phyloP scores from a whole-genome alignment of 2,888 invertebrate genomes.

The Incurvaria masculella region DNA sequence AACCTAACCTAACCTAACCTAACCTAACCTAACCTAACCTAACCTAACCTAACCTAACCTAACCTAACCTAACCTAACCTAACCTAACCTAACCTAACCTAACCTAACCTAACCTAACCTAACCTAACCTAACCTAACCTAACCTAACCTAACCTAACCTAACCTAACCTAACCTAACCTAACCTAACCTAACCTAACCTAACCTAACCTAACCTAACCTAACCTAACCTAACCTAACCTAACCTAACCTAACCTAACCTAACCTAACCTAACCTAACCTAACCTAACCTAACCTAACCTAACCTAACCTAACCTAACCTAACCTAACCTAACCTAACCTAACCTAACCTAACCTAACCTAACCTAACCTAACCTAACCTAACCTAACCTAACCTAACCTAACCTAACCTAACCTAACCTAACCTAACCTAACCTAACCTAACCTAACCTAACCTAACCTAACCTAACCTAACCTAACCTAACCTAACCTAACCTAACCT shows the following conservation, averaged over 20 bases:
- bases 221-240: slow-evolving; percentile 6
- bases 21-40: slow-evolving; percentile 11
- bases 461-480: slow-evolving; percentile 6
- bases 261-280: slow-evolving; percentile 6
- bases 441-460: slow-evolving; percentile 5
- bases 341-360: slow-evolving; percentile 6
- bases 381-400: slow-evolving; percentile 6
- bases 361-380: slow-evolving; percentile 6
- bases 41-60: slow-evolving; percentile 11
- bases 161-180: slow-evolving; percentile 10
- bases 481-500: slow-evolving; percentile 5
- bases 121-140: slow-evolving; percentile 8
- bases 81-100: slow-evolving; percentile 10
- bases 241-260: slow-evolving; percentile 6
- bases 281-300: slow-evolving; percentile 6
- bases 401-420: slow-evolving; percentile 6
- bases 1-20: slow-evolving; percentile 7
- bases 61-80: slow-evolving; percentile 12
- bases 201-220: slow-evolving; percentile 6
- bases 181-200: slow-evolving; percentile 6
- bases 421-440: slow-evolving; percentile 6
- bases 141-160: slow-evolving; percentile 10
- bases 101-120: slow-evolving; percentile 9
- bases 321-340: slow-evolving; percentile 6
- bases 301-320: slow-evolving; percentile 6